Conservation (phyloP, 35 echinoderm and acorn worm species). For the Heliocidaris erythrogramma region DNA sequence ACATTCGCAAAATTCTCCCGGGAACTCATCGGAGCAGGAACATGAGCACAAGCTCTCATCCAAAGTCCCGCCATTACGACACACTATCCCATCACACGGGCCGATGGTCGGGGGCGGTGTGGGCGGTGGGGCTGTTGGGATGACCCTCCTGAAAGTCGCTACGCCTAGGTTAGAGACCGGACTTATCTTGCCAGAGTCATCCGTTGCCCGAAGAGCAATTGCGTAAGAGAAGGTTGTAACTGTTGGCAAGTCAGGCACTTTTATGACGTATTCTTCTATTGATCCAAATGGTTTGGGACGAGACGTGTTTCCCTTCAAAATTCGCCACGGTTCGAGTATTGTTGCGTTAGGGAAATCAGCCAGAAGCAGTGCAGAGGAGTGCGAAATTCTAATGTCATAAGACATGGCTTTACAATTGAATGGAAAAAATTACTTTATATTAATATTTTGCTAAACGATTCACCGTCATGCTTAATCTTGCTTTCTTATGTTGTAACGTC, state of each 20-base stretch:
- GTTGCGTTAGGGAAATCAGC: neutral
- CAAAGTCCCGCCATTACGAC: neutral
- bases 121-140: neutral
- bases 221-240: neutral
- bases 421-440: too few relatives aligned
- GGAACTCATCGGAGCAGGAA: neutral
- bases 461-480: too few relatives aligned
- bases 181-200: neutral
- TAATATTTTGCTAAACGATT: too few relatives aligned
- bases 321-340: neutral
- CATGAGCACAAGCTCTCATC: neutral
- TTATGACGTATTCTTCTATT: neutral
- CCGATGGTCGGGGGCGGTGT: neutral
- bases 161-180: neutral
- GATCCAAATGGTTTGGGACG: neutral
- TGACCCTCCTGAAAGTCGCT: slow-evolving; percentile 11
- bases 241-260: neutral
- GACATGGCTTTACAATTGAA: neutral
- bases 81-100: neutral
- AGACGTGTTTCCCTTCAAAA: neutral
- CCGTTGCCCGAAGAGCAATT: neutral
- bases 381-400: neutral
- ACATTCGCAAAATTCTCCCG: neutral
- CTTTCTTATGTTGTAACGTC: too few relatives aligned
- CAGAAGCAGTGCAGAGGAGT: neutral